These are phyloP conservation scores for Lamprologus sp. DNA, from an alignment of 2,113 vertebrate species.

Conservation along the genomic window DNA sequence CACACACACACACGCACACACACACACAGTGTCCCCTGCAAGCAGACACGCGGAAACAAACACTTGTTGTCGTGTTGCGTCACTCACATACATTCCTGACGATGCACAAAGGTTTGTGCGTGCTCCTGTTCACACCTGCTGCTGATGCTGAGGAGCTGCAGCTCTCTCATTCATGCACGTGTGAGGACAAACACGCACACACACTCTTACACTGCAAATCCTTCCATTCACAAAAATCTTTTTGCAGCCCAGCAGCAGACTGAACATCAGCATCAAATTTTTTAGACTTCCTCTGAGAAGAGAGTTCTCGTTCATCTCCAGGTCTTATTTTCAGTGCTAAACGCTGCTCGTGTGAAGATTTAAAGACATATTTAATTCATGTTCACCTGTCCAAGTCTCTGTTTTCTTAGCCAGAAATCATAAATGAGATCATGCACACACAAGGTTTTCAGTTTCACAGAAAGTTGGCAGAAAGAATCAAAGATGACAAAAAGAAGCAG, in stretches of 20 bases:
- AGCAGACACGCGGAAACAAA: background rate
- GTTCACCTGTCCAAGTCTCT: background rate
- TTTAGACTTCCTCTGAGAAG: background rate
- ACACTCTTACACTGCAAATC: background rate
- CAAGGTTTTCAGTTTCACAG: background rate
- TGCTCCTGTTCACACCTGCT: background rate
- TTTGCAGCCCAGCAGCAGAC: background rate
- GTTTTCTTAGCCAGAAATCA: background rate
- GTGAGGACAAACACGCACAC: background rate
- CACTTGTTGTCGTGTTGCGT: background rate
- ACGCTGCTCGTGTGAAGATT: background rate
- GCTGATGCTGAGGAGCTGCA: background rate
- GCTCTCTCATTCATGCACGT: background rate
- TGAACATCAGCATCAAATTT: background rate
- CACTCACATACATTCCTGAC: conserved; percentile 8
- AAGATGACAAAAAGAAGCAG: background rate
- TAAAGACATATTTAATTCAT: background rate
- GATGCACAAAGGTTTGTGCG: background rate
- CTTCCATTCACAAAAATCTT: conserved; percentile 23
- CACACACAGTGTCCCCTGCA: background rate
- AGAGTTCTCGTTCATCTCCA: background rate
- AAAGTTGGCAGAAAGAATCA: background rate
- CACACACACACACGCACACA: background rate
- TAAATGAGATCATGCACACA: background rate
- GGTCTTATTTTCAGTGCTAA: background rate